These are phyloP conservation scores for Ypsolopha sequella DNA, from an alignment of 2,888 invertebrate species.

Conservation along the genomic window DNA sequence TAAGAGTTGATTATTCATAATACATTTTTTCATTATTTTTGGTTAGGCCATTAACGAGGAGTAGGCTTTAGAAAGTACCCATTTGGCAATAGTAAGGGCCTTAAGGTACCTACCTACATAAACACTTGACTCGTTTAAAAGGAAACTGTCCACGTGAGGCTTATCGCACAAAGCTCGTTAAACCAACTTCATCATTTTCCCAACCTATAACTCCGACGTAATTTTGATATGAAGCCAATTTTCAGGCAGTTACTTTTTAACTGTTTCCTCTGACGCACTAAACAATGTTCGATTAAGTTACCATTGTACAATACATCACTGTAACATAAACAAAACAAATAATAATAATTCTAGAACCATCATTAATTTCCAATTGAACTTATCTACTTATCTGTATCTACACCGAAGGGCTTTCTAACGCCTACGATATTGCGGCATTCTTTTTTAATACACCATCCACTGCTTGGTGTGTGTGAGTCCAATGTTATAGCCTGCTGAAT, in stretches of 20 bases:
- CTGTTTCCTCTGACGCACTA: background rate
- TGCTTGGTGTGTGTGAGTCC: constrained; percentile 8
- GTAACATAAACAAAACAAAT: background rate
- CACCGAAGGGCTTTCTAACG: constrained; percentile 15
- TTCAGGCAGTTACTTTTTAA: background rate
- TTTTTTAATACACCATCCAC: constrained; percentile 6
- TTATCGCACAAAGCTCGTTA: too few relatives aligned
- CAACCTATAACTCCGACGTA: background rate
- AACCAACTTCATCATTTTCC: background rate
- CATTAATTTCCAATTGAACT: background rate
- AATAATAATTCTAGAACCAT: background rate
- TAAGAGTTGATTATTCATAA: too few relatives aligned
- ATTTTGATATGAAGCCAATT: background rate
- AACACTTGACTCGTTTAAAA: too few relatives aligned
- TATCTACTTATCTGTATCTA: constrained; percentile 6
- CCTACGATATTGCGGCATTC: constrained; percentile 14
- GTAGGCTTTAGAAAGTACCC: too few relatives aligned
- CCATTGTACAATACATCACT: background rate
- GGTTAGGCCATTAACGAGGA: too few relatives aligned
- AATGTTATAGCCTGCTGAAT: constrained; percentile 6
- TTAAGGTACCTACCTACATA: too few relatives aligned
- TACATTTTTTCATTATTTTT: too few relatives aligned
- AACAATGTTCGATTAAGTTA: too few relatives aligned
- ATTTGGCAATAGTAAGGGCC: too few relatives aligned
- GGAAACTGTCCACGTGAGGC: too few relatives aligned